Evolutionary conservation across 2,888 invertebrate genomes (phyloP).

Genomic region (Crepidodera aurea): DNA sequence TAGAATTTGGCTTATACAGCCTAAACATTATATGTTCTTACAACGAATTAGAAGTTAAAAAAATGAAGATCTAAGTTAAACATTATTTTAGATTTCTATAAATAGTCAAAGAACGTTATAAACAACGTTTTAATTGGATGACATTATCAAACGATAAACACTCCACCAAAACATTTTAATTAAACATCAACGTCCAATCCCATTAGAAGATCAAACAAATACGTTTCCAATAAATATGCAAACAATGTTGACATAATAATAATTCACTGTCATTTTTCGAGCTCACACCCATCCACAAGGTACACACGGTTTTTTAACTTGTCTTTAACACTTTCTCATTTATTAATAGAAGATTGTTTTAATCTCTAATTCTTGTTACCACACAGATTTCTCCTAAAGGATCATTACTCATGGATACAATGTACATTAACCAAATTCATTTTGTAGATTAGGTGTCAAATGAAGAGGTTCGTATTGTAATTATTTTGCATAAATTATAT

Average conservation of each 20-base stretch:
- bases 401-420: conserved; percentile 27
- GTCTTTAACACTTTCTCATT: conserved; percentile 24
- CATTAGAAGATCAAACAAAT: not conserved
- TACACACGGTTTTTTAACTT: not conserved
- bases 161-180: too few relatives aligned
- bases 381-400: conserved; percentile 24
- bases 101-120: too few relatives aligned
- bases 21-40: too few relatives aligned
- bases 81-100: too few relatives aligned
- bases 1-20: too few relatives aligned
- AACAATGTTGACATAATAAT: conserved; percentile 22
- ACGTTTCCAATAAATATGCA: conserved; percentile 19
- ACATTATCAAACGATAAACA: too few relatives aligned
- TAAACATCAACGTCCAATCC: too few relatives aligned
- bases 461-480: conserved; percentile 14
- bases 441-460: conserved; percentile 27
- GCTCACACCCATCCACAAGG: conserved; percentile 18
- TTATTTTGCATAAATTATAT: conserved; percentile 14
- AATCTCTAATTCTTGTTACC: conserved; percentile 26
- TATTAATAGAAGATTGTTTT: conserved; percentile 27
- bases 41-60: too few relatives aligned
- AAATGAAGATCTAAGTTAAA: too few relatives aligned
- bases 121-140: too few relatives aligned
- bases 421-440: conserved; percentile 17
- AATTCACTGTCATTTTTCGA: conserved; percentile 26